Percentiles rank a stretch among this genome's conserved stretches.
These are phyloP conservation scores for Triplophysa siluroides DNA, from an alignment of 2,113 vertebrate species.

Conservation along the genomic window DNA sequence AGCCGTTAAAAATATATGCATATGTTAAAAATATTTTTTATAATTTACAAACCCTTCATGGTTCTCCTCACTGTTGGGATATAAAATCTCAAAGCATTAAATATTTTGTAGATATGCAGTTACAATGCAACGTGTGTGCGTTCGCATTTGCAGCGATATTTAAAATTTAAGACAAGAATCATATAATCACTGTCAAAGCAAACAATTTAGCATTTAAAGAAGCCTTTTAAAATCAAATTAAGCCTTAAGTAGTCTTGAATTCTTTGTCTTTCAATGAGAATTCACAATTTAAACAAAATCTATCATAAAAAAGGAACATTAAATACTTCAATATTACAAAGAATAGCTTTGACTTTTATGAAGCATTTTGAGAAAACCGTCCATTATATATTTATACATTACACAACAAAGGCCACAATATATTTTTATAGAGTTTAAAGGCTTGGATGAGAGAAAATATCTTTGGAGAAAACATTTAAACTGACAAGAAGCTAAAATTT, in stretches of 20 bases:
- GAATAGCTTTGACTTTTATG: neutral
- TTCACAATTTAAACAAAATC: neutral
- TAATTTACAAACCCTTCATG: constrained; percentile 41
- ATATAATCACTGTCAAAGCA: constrained; percentile 15
- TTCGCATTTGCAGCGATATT: neutral
- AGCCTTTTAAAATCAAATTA: neutral
- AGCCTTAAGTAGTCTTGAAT: neutral
- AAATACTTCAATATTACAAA: no score
- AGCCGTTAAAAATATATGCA: constrained; percentile 30
- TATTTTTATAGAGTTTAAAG: constrained; percentile 6
- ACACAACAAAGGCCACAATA: constrained; percentile 8
- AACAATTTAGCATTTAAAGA: neutral
- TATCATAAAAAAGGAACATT: neutral
- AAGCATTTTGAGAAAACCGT: neutral
- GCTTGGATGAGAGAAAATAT: neutral
- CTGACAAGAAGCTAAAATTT: neutral
- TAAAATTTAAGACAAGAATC: constrained; percentile 1
- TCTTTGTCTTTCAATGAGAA: neutral
- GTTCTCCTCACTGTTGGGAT: constrained; percentile 6
- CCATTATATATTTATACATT: neutral
- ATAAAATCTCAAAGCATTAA: constrained; percentile 21
- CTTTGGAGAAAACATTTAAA: neutral
- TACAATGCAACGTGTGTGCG: neutral
- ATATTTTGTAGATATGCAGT: constrained; percentile 26
- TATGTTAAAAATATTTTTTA: constrained; percentile 22